Evolutionary conservation across 2,888 invertebrate species (phyloP), one percentile per base, ranked within the genome.

Genomic region (Euphydryas editha): DNA sequence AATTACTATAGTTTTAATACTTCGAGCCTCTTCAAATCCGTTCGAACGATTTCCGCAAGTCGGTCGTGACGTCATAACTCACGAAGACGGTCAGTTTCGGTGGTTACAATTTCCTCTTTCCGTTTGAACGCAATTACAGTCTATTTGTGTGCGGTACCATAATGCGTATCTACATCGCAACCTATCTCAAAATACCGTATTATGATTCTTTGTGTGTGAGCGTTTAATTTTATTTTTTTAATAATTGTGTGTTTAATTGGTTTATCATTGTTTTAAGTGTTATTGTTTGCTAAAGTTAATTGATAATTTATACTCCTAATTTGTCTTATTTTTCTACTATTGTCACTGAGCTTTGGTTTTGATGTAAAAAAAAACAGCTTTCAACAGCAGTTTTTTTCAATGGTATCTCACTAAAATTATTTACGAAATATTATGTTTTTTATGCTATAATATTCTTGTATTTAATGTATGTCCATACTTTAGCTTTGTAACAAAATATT

Each of bases 101-200:
- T 58, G 39, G 67, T 59, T 61, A 67, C 64, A 69, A 62, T 71
- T 72, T 71, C 72, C 71, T 68, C 58, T 71, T 71, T 72, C 71
- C 72, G 72, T 62, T 64, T 47, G 65, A 64, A 47, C 58, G 69
- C 68, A 69, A 72, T 69, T 71, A 72, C 62, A 71, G 57, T 72
- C 66, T 68, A 71, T 72, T 66, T 68, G 64, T 59, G 64, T 36
- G 47, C 59, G 24, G 65, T 65, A 65, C 65, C 61, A 67, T 67
- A 67, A 63, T 69, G 57, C 61, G 70, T 67, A 67, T 72, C 68
- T 67, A 61, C 54, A 63, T 46, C 17, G 54, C 57, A 44, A 51
- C 57, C 30, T 44, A 44, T 36, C 36, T 1, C 13, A 20, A 13
- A 39, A 39, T 39, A 39, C n/a, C n/a, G 39, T 42, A 15, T 10